These are phyloP conservation scores for Lutraria lutraria DNA, from an alignment of 2,888 invertebrate genomes.

Conservation along the genomic window DNA sequence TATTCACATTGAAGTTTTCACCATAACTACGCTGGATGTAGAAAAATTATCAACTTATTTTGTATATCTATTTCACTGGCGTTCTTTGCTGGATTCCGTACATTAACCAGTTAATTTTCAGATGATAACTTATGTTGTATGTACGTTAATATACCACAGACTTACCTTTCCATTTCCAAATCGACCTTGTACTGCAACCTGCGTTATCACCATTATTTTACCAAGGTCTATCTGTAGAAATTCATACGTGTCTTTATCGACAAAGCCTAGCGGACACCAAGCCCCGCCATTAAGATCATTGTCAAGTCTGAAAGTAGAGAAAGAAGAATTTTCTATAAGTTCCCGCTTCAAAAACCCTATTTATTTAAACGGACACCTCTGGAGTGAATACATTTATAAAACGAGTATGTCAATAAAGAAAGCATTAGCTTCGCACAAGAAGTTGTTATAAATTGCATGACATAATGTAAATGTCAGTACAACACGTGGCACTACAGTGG, in stretches of 20 bases:
- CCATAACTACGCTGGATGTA: too few relatives aligned
- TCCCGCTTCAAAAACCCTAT: too few relatives aligned
- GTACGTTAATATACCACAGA: neutral
- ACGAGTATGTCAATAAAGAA: neutral
- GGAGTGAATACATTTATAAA: neutral
- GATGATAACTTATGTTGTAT: too few relatives aligned
- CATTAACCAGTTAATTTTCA: too few relatives aligned
- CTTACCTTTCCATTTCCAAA: conserved; percentile 93
- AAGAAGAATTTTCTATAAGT: neutral
- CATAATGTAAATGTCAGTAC: too few relatives aligned
- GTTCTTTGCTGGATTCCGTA: too few relatives aligned
- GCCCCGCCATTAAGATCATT: conserved; percentile 95
- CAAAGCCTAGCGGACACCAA: conserved; percentile 95
- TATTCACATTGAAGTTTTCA: too few relatives aligned
- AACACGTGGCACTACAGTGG: neutral
- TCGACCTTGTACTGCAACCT: conserved; percentile 95
- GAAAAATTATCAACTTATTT: too few relatives aligned
- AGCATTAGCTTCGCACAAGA: neutral
- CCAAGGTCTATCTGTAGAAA: conserved; percentile 94
- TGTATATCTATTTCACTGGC: too few relatives aligned
- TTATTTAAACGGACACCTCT: neutral
- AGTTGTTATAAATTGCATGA: too few relatives aligned
- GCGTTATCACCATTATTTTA: conserved; percentile 93
- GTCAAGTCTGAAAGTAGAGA: conserved; percentile 90
- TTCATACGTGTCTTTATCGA: conserved; percentile 90